A percentile compares a stretch with the other conserved stretches of the same genome.
Conservation (phyloP, 2,113 vertebrate genomes). For the Conger conger region DNA sequence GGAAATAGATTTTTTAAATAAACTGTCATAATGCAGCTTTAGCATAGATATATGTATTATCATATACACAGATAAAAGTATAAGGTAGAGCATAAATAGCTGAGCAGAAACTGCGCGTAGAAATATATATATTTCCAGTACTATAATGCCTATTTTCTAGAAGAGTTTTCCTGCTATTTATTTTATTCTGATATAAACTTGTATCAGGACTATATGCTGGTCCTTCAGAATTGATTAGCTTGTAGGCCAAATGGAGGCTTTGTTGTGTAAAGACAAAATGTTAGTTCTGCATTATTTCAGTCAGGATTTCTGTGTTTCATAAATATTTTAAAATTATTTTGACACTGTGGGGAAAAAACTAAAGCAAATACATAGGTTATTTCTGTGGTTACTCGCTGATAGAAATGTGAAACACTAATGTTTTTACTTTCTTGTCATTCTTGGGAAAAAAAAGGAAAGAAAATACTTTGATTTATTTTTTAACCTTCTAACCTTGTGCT, state of each 20-base stretch:
- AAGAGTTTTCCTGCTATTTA: no score
- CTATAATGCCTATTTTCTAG: no score
- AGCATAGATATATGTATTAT: no score
- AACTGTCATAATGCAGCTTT: no score
- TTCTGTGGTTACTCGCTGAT: conserved; percentile 14
- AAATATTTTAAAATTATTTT: no score
- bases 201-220: background rate
- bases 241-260: conserved; percentile 8
- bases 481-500: background rate
- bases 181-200: background rate
- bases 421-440: background rate
- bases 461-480: background rate
- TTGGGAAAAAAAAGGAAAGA: background rate
- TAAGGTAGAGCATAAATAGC: no score
- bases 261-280: conserved; percentile 26
- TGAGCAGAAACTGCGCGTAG: no score
- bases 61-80: no score
- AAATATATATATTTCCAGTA: no score
- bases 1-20: no score
- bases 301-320: background rate
- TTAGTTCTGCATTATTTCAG: conserved; percentile 27
- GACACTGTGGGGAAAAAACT: background rate
- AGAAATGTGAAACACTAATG: background rate
- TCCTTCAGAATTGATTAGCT: conserved; percentile 22
- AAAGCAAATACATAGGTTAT: background rate